These are phyloP conservation scores for Otolemur garnettii DNA, from an alignment of 2,113 vertebrate species.

Conservation along the genomic window DNA sequence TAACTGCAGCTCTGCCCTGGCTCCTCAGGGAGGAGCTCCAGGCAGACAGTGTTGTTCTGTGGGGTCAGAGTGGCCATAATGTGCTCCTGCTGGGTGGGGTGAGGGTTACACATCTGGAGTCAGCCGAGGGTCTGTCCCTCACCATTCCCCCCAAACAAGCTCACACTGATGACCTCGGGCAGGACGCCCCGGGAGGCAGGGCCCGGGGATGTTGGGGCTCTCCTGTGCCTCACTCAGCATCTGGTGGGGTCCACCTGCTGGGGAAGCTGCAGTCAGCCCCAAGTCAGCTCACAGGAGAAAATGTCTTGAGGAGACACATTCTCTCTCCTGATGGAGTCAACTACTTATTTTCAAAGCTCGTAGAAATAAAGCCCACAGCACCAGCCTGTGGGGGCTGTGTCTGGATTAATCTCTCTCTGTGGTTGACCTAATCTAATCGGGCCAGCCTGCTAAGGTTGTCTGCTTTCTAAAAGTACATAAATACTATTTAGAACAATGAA, in stretches of 20 bases:
- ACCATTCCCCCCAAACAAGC: neutral
- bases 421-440: fast-evolving
- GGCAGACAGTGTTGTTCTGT: fast-evolving
- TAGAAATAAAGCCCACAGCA: neutral
- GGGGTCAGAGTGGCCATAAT: no score
- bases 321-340: neutral
- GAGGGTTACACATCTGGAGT: fast-evolving
- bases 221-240: neutral
- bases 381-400: neutral
- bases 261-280: neutral
- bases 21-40: neutral
- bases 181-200: neutral
- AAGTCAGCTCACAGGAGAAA: neutral
- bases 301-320: neutral
- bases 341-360: neutral
- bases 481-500: fast-evolving
- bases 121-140: neutral
- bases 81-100: neutral
- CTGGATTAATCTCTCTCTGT: neutral
- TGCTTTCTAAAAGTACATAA: neutral
- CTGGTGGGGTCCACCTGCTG: no score
- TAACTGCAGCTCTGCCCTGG: fast-evolving
- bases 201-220: neutral
- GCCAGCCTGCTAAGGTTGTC: fast-evolving
- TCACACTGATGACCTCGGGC: no score